phyloP scores from a whole-genome alignment of 1,140 invertebrate species.

The Telenomus remus region DNA sequence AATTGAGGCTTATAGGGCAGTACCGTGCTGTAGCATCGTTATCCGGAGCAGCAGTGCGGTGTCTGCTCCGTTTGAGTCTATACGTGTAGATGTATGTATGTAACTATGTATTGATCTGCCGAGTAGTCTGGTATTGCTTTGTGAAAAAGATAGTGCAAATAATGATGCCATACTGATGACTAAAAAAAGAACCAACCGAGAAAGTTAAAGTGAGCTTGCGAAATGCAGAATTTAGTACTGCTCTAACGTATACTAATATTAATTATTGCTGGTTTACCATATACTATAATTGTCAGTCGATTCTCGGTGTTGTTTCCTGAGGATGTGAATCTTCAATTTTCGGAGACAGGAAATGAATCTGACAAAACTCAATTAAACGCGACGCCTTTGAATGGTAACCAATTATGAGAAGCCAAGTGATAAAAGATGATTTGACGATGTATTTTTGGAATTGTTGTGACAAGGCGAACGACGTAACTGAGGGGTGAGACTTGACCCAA shows the following conservation, averaged over 20 bases:
- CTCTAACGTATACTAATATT: no score
- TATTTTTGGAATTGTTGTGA: slow-evolving; percentile 52
- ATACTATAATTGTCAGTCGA: no score
- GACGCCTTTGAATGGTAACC: not conserved
- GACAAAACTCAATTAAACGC: not conserved
- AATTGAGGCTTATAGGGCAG: slow-evolving; percentile 70
- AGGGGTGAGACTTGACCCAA: slow-evolving; percentile 64
- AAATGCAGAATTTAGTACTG: no score
- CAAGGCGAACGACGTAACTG: slow-evolving; percentile 38
- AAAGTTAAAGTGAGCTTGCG: no score
- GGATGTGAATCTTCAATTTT: not conserved
- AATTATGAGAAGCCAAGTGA: slow-evolving; percentile 3
- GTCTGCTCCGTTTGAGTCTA: slow-evolving; percentile 64
- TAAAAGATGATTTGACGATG: slow-evolving; percentile 13
- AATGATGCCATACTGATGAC: no score
- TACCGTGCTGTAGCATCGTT: slow-evolving; percentile 62
- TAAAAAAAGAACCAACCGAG: no score
- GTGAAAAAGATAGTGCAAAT: slow-evolving; percentile 47
- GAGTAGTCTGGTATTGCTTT: slow-evolving; percentile 60
- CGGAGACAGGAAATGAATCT: not conserved
- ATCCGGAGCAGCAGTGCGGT: slow-evolving; percentile 69
- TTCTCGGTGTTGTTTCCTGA: no score
- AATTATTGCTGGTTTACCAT: no score
- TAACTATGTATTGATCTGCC: slow-evolving; percentile 69
- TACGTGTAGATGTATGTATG: slow-evolving; percentile 38